A percentile compares a stretch with the other conserved stretches of the same genome.
These are phyloP conservation scores for Parasteatoda tepidariorum DNA, from an alignment of 1,140 invertebrate genomes.

Conservation along the genomic window DNA sequence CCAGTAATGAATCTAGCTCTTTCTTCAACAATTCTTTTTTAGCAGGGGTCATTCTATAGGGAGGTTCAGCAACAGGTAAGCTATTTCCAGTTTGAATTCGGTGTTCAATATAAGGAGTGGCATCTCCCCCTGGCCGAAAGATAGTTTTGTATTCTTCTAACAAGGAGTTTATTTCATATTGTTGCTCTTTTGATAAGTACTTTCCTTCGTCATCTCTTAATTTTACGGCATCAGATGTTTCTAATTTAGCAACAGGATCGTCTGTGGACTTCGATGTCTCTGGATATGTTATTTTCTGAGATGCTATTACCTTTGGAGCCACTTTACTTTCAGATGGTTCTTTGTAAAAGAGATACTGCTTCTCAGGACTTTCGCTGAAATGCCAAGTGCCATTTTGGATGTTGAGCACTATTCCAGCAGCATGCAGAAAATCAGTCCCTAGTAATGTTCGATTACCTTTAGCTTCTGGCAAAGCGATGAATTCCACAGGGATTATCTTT, in stretches of 20 bases:
- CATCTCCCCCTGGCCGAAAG: neutral
- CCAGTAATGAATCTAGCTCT: constrained; percentile 61
- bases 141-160: neutral
- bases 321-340: neutral
- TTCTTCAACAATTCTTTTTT: constrained; percentile 56
- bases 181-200: neutral
- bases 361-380: neutral
- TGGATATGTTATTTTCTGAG: neutral
- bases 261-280: neutral
- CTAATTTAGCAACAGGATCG: neutral
- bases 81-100: constrained; percentile 55
- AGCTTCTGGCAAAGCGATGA: neutral
- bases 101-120: constrained; percentile 30
- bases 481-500: neutral
- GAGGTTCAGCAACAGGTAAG: constrained; percentile 29
- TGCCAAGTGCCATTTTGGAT: constrained; percentile 3
- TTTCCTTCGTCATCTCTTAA: constrained; percentile 8
- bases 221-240: neutral
- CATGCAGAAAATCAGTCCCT: neutral
- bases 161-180: neutral
- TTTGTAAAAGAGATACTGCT: neutral
- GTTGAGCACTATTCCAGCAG: neutral
- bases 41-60: constrained; percentile 30
- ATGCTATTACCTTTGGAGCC: neutral
- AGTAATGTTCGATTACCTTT: neutral